phyloP scores from a whole-genome alignment of 2,888 invertebrate genomes.

The Hydropsyche betteni region DNA sequence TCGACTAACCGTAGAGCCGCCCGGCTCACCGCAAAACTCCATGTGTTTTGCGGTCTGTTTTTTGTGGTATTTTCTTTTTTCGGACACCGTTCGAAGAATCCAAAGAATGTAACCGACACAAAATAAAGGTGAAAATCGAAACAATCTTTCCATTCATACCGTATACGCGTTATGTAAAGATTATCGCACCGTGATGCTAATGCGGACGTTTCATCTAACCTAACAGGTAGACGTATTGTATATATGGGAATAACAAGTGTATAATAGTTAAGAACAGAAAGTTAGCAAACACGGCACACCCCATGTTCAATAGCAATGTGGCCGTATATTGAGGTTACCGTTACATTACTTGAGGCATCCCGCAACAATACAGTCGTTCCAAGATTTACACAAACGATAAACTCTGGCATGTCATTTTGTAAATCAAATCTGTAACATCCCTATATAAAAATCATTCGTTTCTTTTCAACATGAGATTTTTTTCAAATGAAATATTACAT shows the following conservation, averaged over 20 bases:
- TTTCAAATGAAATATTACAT: too few relatives aligned
- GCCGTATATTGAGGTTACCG: conserved; percentile 39
- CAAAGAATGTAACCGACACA: neutral
- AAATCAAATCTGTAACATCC: too few relatives aligned
- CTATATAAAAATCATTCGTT: too few relatives aligned
- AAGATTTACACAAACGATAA: too few relatives aligned
- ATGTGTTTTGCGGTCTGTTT: conserved; percentile 46
- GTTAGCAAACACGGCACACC: neutral
- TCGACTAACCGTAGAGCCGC: conserved; percentile 5
- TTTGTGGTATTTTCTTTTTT: conserved; percentile 31
- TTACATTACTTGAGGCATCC: conserved; percentile 27
- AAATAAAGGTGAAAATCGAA: neutral
- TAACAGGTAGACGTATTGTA: too few relatives aligned
- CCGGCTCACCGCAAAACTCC: conserved; percentile 41
- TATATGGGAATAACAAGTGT: neutral
- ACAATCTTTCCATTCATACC: conserved; percentile 13
- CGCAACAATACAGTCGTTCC: conserved; percentile 12
- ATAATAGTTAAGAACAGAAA: conserved; percentile 7
- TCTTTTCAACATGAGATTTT: too few relatives aligned
- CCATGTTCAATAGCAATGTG: conserved; percentile 26
- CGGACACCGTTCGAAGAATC: neutral
- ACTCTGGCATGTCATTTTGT: too few relatives aligned
- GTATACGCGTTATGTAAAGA: conserved; percentile 7
- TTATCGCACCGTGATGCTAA: conserved; percentile 2
- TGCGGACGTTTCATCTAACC: too few relatives aligned